Conservation (phyloP, 2,797 vertebrate genomes). For the Thunnus albacares region DNA sequence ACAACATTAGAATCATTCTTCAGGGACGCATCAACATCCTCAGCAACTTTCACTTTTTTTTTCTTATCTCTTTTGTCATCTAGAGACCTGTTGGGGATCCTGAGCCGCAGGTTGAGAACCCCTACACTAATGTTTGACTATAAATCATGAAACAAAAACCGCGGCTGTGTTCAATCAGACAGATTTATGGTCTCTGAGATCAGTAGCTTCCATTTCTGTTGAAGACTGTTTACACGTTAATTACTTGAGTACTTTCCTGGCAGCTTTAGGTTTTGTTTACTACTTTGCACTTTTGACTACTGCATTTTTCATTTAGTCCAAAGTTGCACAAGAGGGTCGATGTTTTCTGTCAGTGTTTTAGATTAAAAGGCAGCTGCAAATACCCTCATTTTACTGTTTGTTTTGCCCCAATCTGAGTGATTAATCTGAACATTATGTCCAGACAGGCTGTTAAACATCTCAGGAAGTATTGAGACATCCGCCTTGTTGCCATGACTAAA, state of each 20-base stretch:
- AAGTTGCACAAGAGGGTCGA: neutral
- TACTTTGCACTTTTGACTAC: neutral
- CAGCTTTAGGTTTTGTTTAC: neutral
- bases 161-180: neutral
- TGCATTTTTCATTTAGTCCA: neutral
- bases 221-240: neutral
- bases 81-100: no score
- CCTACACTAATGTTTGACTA: constrained; percentile 2
- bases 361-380: neutral
- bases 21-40: no score
- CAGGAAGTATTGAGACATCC: neutral
- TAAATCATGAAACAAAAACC: constrained; percentile 5
- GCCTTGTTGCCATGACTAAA: neutral
- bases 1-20: no score
- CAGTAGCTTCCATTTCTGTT: no score
- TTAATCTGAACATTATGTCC: neutral
- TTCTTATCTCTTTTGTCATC: neutral
- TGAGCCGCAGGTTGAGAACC: neutral
- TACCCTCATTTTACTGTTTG: constrained; percentile 14
- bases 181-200: neutral
- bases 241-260: neutral
- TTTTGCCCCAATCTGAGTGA: no score
- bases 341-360: neutral
- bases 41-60: no score
- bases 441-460: neutral